Evolutionary conservation across 2,797 vertebrate genomes (phyloP).

Genomic region (Botia kubotai): DNA sequence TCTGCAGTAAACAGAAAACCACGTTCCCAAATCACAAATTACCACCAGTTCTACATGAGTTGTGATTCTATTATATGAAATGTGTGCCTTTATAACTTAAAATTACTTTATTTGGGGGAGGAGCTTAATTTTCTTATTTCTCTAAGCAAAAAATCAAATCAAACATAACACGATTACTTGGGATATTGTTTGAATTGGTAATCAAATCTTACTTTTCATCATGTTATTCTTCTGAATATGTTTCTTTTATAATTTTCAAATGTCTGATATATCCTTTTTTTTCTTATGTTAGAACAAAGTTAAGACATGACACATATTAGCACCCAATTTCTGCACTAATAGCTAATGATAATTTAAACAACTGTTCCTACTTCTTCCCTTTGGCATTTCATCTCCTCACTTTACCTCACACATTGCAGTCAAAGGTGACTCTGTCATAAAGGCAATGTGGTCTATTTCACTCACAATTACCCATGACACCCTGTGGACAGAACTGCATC

Average conservation of each 20-base stretch:
- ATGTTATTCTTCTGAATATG: not conserved
- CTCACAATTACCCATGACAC: conserved; percentile 58
- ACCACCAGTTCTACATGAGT: not conserved
- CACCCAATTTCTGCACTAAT: not conserved
- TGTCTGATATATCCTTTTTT: not conserved
- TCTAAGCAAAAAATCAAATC: not conserved
- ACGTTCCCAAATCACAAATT: conserved; percentile 4
- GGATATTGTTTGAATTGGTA: not conserved
- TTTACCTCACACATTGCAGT: conserved; percentile 3
- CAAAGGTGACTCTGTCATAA: conserved; percentile 48
- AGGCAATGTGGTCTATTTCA: conserved; percentile 55
- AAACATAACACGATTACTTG: not conserved
- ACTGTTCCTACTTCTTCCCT: not conserved
- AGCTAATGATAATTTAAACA: not conserved
- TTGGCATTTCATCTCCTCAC: not conserved
- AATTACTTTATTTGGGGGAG: not conserved
- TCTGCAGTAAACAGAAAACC: not conserved
- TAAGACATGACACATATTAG: not conserved
- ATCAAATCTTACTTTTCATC: too few species aligned
- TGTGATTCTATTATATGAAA: not conserved
- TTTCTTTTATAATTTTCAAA: not conserved
- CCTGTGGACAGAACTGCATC: conserved; percentile 54
- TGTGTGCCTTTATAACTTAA: not conserved
- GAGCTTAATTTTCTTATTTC: not conserved
- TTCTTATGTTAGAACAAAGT: not conserved